These are phyloP conservation scores for Rattus rattus DNA, from an alignment of 2,113 vertebrate species.

Conservation along the genomic window DNA sequence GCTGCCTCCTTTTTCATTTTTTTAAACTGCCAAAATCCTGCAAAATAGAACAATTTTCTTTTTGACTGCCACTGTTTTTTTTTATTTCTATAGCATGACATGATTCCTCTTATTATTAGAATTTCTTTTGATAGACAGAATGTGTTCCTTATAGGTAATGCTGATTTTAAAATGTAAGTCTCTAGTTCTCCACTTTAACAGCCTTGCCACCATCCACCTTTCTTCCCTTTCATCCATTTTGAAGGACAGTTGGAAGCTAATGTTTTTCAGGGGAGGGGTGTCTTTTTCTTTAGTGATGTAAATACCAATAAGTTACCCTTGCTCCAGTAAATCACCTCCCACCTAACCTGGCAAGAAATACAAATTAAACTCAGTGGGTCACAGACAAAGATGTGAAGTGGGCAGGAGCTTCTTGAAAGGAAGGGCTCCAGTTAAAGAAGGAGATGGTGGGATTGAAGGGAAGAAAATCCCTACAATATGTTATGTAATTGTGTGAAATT, in stretches of 20 bases:
- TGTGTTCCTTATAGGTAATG: slow-evolving; percentile 69
- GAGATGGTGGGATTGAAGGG: neutral
- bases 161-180: slow-evolving; percentile 78
- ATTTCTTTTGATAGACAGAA: slow-evolving; percentile 79
- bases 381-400: neutral
- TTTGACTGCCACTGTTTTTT: slow-evolving; percentile 78
- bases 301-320: neutral
- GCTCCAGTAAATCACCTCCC: neutral
- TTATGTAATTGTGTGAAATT: neutral
- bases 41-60: slow-evolving; percentile 75
- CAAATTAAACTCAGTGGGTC: neutral
- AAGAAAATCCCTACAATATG: neutral
- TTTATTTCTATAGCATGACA: slow-evolving; percentile 78
- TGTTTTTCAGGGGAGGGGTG: neutral
- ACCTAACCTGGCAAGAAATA: neutral
- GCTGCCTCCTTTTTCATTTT: slow-evolving; percentile 59
- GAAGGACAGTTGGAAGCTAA: no score
- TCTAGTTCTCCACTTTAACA: slow-evolving; percentile 61
- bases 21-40: slow-evolving; percentile 76
- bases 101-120: slow-evolving; percentile 79
- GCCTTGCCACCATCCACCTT: slow-evolving; percentile 5
- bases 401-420: neutral
- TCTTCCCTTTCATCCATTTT: neutral
- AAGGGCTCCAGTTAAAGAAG: neutral
- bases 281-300: neutral